Percentiles rank a stretch among this genome's conserved stretches.
These are phyloP conservation scores for Schizopygopsis pylzovi DNA, from an alignment of 2,797 vertebrate genomes.

Conservation along the genomic window DNA sequence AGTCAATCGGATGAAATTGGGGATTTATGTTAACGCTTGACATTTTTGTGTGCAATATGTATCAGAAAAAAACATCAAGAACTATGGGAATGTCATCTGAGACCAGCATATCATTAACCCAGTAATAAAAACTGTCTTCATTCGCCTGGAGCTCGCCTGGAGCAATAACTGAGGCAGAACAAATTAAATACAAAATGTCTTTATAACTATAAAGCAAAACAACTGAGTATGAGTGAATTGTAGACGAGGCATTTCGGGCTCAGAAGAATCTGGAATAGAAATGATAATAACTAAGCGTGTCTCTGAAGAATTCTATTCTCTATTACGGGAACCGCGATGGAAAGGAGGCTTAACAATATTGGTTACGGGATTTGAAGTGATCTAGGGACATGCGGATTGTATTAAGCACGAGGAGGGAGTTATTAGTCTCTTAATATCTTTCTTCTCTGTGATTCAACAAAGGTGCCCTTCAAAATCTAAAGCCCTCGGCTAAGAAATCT, in stretches of 20 bases:
- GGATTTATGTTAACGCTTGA: neutral
- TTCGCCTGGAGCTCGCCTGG: neutral
- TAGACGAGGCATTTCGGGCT: neutral
- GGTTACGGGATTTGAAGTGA: conserved; percentile 49
- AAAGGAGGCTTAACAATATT: conserved; percentile 51
- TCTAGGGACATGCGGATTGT: conserved; percentile 31
- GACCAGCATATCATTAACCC: neutral
- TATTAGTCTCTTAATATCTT: conserved; percentile 13
- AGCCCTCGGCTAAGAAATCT: neutral
- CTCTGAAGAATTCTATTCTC: conserved; percentile 38
- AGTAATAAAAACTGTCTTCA: neutral
- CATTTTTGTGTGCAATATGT: neutral
- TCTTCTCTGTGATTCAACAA: neutral
- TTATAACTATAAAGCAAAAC: conserved; percentile 10
- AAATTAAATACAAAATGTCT: neutral
- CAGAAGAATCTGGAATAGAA: conserved; percentile 23
- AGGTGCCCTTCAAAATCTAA: conserved; percentile 39
- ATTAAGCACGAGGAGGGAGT: conserved; percentile 28
- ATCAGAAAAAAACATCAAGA: conserved; percentile 2
- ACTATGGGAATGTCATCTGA: neutral
- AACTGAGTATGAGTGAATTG: neutral
- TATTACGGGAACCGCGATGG: neutral
- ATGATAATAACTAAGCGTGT: conserved; percentile 15
- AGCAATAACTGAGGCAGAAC: neutral
- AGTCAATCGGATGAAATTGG: neutral